phyloP scores from a whole-genome alignment of 2,888 invertebrate species.

The Synanthedon myopaeformis region DNA sequence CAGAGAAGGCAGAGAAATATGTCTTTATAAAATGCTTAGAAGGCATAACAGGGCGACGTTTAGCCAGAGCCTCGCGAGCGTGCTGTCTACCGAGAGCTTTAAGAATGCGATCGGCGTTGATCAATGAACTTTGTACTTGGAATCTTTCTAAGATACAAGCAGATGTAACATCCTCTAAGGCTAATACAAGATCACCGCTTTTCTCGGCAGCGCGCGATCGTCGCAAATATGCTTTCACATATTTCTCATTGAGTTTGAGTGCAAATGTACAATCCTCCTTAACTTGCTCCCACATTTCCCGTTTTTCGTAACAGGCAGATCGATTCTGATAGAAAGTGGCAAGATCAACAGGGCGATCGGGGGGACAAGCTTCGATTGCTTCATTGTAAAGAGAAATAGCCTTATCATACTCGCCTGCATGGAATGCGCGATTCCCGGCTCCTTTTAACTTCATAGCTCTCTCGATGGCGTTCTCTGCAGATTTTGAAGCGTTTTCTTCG shows the following conservation, averaged over 20 bases:
- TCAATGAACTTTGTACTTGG: constrained; percentile 81
- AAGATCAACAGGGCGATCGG: constrained; percentile 77
- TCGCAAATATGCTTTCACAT: constrained; percentile 88
- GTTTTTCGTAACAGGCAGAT: constrained; percentile 94
- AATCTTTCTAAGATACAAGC: constrained; percentile 93
- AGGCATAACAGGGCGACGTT: constrained; percentile 80
- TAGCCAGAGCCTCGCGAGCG: constrained; percentile 79
- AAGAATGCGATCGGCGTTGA: constrained; percentile 88
- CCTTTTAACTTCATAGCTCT: constrained; percentile 84
- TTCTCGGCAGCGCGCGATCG: constrained; percentile 87
- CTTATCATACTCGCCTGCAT: constrained; percentile 88
- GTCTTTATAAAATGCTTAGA: constrained; percentile 88
- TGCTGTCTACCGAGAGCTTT: constrained; percentile 83
- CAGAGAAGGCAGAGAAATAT: constrained; percentile 88
- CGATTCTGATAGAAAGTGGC: constrained; percentile 96
- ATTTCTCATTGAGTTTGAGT: constrained; percentile 84
- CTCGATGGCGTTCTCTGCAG: constrained; percentile 73
- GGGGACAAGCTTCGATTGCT: constrained; percentile 91
- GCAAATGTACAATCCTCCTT: constrained; percentile 90
- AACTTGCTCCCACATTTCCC: constrained; percentile 86
- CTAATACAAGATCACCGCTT: constrained; percentile 80
- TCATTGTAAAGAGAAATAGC: constrained; percentile 91
- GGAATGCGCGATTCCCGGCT: constrained; percentile 90
- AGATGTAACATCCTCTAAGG: constrained; percentile 92
- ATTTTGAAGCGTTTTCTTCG: constrained; percentile 56